phyloP scores from a whole-genome alignment of 2,888 invertebrate species.

The Deilephila porcellus region DNA sequence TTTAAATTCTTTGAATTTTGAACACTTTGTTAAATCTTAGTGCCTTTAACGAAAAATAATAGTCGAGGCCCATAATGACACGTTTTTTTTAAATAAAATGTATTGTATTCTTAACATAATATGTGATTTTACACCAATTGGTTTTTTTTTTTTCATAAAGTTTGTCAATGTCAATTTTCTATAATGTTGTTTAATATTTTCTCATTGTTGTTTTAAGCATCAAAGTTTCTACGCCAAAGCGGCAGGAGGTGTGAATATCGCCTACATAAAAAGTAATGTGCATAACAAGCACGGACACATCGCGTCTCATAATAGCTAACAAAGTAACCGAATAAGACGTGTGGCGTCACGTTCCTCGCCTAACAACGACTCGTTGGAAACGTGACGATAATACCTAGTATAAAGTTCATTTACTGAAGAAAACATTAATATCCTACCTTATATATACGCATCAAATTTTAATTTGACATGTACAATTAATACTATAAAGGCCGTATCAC shows the following conservation, averaged over 20 bases:
- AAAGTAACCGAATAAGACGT: slow-evolving; percentile 4
- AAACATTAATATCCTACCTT: too few relatives aligned
- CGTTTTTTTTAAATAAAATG: too few relatives aligned
- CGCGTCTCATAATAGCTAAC: neutral
- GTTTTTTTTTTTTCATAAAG: neutral
- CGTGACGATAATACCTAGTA: neutral
- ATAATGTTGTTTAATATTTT: neutral
- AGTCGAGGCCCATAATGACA: too few relatives aligned
- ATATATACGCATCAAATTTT: too few relatives aligned
- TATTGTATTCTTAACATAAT: too few relatives aligned
- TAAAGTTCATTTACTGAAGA: neutral
- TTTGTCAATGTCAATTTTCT: neutral
- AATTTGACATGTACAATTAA: too few relatives aligned
- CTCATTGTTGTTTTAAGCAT: neutral
- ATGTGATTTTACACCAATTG: too few relatives aligned
- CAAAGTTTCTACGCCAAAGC: neutral
- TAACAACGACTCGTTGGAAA: neutral
- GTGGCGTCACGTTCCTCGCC: neutral
- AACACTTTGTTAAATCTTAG: too few relatives aligned
- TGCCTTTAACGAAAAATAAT: too few relatives aligned
- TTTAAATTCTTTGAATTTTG: too few relatives aligned
- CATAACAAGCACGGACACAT: slow-evolving; percentile 1
- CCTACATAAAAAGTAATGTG: neutral
- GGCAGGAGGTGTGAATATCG: slow-evolving; percentile 6
- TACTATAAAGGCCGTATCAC: too few relatives aligned